These are phyloP conservation scores for Pantherophis vulpinus DNA, from an alignment of 2,797 vertebrate genomes.

Conservation along the genomic window DNA sequence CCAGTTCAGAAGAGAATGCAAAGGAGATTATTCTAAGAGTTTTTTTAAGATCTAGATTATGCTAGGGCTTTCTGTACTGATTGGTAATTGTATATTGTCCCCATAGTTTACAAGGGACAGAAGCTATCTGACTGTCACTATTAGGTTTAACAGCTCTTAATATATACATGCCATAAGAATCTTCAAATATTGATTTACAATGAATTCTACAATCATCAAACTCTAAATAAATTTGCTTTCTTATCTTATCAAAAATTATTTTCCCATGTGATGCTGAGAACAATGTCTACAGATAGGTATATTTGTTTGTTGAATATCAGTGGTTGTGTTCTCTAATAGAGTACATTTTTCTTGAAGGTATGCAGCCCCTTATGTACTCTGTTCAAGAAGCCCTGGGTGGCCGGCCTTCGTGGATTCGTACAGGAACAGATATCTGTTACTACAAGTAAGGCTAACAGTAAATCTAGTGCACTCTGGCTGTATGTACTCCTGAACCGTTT, in stretches of 20 bases:
- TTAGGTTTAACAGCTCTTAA: not conserved
- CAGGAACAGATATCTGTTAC: constrained; percentile 95
- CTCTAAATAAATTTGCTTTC: not conserved
- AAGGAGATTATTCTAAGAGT: not conserved
- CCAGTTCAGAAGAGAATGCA: not conserved
- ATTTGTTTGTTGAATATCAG: not conserved
- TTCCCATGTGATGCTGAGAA: not conserved
- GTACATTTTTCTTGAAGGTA: constrained; percentile 75
- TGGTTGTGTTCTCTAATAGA: constrained; percentile 2
- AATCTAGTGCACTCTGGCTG: not conserved
- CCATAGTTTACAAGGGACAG: not conserved
- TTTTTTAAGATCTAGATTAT: not conserved
- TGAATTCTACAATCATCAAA: not conserved
- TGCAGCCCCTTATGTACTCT: constrained; percentile 98
- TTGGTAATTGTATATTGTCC: not conserved
- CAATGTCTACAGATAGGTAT: not conserved
- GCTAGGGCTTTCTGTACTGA: not conserved
- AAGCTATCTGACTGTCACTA: not conserved
- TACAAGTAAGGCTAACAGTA: constrained; percentile 86
- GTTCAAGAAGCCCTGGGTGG: constrained; percentile 93
- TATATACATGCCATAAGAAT: not conserved
- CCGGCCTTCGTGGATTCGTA: constrained; percentile 87
- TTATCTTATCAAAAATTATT: not conserved
- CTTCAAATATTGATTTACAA: not conserved
- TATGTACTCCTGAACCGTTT: not conserved